Evolutionary conservation across 1,140 invertebrate species (phyloP).

Genomic region (Drosophila nikananu): DNA sequence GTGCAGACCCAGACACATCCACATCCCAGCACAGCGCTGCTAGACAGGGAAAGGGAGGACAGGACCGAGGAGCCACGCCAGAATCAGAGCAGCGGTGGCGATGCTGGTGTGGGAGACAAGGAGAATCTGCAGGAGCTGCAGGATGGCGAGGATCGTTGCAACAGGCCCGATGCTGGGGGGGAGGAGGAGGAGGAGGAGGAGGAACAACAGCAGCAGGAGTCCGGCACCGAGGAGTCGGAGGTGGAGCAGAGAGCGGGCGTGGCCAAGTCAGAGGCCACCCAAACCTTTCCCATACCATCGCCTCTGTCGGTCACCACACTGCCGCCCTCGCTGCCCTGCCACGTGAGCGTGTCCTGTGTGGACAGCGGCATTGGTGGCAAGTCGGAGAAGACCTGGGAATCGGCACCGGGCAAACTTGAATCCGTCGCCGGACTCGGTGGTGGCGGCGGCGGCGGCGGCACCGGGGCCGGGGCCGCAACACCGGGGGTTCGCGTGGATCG

Average conservation of each 20-base stretch:
- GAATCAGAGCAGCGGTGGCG: constrained; percentile 1
- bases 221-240: constrained; percentile 31
- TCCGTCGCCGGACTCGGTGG: constrained; percentile 14
- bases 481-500: constrained; percentile 31
- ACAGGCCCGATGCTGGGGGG: constrained; percentile 2
- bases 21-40: constrained; percentile 2
- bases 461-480: background rate
- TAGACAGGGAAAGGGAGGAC: constrained; percentile 41
- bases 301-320: constrained; percentile 29
- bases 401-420: constrained; percentile 65
- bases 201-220: constrained; percentile 8
- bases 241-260: constrained; percentile 41
- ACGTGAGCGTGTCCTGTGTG: background rate
- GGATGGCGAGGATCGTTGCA: constrained; percentile 10
- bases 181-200: constrained; percentile 7
- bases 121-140: constrained; percentile 22
- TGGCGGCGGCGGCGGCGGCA: background rate
- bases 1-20: constrained; percentile 18
- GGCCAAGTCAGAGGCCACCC: constrained; percentile 15
- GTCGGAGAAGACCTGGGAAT: constrained; percentile 64
- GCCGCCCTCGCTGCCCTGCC: constrained; percentile 6
- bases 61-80: constrained; percentile 15
- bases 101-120: constrained; percentile 1
- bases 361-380: constrained; percentile 27
- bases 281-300: constrained; percentile 51